Conservation (phyloP, 2,888 invertebrate species). For the Phaedon cochleariae region DNA sequence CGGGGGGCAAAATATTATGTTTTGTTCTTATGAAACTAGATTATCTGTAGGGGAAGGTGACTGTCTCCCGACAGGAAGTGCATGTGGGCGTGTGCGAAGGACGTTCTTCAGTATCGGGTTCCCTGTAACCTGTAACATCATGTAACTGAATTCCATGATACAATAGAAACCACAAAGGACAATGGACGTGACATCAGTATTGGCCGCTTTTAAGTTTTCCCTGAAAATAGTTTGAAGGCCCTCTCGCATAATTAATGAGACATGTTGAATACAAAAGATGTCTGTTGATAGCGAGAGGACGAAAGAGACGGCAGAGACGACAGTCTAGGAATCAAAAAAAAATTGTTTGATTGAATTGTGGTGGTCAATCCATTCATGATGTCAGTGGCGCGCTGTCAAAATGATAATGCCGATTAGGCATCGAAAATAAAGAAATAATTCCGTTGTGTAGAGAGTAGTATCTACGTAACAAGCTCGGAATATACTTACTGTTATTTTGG, state of each 20-base stretch:
- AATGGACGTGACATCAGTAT: slow-evolving; percentile 23
- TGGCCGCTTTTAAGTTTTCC: slow-evolving; percentile 23
- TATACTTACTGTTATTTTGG: too few relatives aligned
- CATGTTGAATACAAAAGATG: slow-evolving; percentile 15
- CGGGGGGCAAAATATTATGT: too few relatives aligned
- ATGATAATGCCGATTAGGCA: too few relatives aligned
- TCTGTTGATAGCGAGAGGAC: slow-evolving; percentile 9
- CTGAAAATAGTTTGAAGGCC: slow-evolving; percentile 3
- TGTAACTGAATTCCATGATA: slow-evolving; percentile 28
- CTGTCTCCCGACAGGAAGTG: slow-evolving; percentile 32
- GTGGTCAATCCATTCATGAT: slow-evolving; percentile 5
- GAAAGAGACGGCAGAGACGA: neutral
- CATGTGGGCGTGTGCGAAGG: slow-evolving; percentile 42
- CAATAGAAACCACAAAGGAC: slow-evolving; percentile 27
- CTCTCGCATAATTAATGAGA: slow-evolving; percentile 21
- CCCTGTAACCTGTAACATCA: slow-evolving; percentile 17
- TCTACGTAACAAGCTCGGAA: too few relatives aligned
- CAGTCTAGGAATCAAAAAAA: neutral
- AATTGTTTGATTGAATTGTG: neutral
- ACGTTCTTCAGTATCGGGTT: slow-evolving; percentile 27
- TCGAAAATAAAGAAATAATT: too few relatives aligned
- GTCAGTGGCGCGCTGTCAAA: neutral
- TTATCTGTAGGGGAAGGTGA: neutral
- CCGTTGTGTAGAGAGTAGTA: too few relatives aligned
- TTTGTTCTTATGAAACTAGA: too few relatives aligned